Conservation (phyloP, 2,113 vertebrate species). For the Axis porcinus region DNA sequence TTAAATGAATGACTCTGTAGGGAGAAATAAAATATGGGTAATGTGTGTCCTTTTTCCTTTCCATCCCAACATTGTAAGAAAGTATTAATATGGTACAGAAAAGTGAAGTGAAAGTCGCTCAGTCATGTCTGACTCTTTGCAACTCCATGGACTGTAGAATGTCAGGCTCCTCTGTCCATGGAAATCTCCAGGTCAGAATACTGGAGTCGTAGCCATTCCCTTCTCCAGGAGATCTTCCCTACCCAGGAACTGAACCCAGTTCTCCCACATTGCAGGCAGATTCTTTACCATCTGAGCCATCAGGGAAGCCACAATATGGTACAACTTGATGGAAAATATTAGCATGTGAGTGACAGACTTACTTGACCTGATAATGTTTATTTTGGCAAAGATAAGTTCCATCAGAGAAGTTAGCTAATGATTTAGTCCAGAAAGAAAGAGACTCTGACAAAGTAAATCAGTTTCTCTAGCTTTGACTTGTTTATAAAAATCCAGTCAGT, state of each 20-base stretch:
- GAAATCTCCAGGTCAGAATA: background rate
- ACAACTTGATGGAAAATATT: background rate
- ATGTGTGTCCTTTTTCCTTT: background rate
- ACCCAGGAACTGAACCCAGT: background rate
- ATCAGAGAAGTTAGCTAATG: background rate
- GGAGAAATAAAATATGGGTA: background rate
- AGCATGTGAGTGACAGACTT: background rate
- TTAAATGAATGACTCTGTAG: background rate
- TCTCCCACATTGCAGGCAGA: background rate
- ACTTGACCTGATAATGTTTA: background rate
- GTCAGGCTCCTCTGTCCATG: background rate
- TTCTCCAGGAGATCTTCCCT: background rate
- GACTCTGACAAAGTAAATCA: background rate
- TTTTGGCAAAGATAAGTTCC: background rate
- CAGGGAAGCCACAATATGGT: background rate
- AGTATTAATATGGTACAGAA: background rate
- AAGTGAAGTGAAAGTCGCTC: fast-evolving
- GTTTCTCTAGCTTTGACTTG: background rate
- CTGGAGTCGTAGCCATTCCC: background rate
- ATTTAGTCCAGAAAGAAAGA: background rate
- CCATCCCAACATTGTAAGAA: background rate
- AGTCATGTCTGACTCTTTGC: fast-evolving
- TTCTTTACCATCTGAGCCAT: background rate
- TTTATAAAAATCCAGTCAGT: background rate
- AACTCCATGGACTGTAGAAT: background rate